Conservation (phyloP, 2,113 vertebrate species). For the Platanista minor region DNA sequence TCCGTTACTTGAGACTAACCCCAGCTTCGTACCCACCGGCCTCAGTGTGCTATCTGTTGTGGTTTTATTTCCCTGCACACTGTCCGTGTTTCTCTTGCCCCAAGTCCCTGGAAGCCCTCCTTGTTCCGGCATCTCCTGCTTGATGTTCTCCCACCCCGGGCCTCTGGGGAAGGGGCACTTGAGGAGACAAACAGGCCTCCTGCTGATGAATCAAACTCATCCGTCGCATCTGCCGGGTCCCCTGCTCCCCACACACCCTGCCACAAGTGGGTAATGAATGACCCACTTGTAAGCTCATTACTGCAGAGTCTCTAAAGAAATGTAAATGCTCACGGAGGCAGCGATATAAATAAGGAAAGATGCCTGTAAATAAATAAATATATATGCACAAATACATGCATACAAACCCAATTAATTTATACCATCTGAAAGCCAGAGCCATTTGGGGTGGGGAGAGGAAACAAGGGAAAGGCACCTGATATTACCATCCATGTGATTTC, state of each 20-base stretch:
- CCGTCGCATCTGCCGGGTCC: not conserved
- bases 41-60: rapidly evolving
- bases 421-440: not conserved
- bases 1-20: not conserved
- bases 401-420: constrained; percentile 9
- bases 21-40: not conserved
- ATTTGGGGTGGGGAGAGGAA: not conserved
- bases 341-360: constrained; percentile 45
- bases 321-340: not conserved
- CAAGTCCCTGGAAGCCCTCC: no score
- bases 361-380: constrained; percentile 43
- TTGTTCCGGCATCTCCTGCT: not conserved
- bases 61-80: not conserved
- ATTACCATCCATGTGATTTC: not conserved
- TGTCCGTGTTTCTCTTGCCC: not conserved
- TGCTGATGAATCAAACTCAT: not conserved
- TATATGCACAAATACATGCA: not conserved
- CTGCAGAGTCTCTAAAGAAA: not conserved
- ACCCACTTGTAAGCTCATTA: not conserved
- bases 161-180: constrained; percentile 31
- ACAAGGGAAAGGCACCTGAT: not conserved
- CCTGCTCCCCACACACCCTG: not conserved
- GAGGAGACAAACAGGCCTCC: constrained; percentile 46
- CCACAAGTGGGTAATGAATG: not conserved
- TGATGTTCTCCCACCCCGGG: not conserved